phyloP scores from a whole-genome alignment of 2,113 vertebrate species.

The Pagrus major region DNA sequence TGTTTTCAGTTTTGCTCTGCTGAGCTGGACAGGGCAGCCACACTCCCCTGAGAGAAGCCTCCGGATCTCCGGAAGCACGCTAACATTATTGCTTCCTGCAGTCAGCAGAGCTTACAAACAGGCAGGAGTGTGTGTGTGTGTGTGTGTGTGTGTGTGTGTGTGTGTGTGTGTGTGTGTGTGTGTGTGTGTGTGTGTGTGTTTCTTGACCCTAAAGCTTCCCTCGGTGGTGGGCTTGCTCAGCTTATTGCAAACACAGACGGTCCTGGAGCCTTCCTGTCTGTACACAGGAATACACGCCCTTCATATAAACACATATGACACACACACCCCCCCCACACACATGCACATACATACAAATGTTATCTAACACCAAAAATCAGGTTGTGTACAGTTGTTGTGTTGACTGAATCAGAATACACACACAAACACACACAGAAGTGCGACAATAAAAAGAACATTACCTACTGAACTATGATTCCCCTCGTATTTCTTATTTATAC shows the following conservation, averaged over 20 bases:
- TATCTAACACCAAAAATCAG: background rate
- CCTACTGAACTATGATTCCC: slow-evolving; percentile 6
- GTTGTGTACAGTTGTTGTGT: background rate
- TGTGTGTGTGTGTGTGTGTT: slow-evolving; percentile 9
- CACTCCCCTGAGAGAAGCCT: slow-evolving; percentile 67
- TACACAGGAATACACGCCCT: slow-evolving; percentile 25
- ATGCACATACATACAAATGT: background rate
- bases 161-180: slow-evolving; percentile 6
- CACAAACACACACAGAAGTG: background rate
- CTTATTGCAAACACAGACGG: slow-evolving; percentile 75
- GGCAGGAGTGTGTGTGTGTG: slow-evolving; percentile 30
- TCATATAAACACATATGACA: slow-evolving; percentile 30
- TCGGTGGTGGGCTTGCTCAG: slow-evolving; percentile 62
- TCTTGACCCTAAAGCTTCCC: slow-evolving; percentile 68
- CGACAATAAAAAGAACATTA: background rate
- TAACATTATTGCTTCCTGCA: slow-evolving; percentile 78
- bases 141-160: slow-evolving; percentile 40
- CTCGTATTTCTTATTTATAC: slow-evolving; percentile 3
- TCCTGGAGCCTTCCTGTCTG: slow-evolving; percentile 67
- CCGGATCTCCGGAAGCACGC: slow-evolving; percentile 75
- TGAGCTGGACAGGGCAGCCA: slow-evolving; percentile 71
- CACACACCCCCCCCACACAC: slow-evolving; percentile 4
- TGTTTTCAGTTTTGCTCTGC: slow-evolving; percentile 65
- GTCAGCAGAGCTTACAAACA: slow-evolving; percentile 73
- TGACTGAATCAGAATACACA: background rate